These are phyloP conservation scores for Psittacula cyanocephala DNA, from an alignment of 2,113 vertebrate genomes.

Conservation along the genomic window DNA sequence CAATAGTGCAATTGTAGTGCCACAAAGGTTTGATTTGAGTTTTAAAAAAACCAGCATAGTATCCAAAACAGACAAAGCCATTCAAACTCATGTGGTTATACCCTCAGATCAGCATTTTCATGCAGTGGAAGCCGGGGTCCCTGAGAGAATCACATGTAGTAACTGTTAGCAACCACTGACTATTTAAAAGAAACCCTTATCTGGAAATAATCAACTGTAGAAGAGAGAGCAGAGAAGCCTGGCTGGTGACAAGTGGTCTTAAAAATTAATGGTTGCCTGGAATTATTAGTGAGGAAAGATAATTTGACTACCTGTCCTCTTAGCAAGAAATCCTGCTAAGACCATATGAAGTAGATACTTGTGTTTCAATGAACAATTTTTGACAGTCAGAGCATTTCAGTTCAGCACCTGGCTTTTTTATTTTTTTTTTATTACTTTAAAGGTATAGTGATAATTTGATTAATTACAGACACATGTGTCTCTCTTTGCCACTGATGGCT, in stretches of 20 bases:
- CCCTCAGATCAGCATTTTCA: neutral
- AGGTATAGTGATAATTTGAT: neutral
- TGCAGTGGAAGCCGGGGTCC: neutral
- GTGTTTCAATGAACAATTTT: neutral
- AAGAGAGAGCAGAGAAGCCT: neutral
- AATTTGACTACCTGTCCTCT: neutral
- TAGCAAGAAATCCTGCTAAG: neutral
- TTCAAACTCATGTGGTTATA: neutral
- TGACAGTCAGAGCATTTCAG: neutral
- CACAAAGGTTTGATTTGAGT: neutral
- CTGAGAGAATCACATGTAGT: neutral
- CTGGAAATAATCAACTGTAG: neutral
- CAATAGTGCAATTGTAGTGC: accelerated
- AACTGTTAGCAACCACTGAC: neutral
- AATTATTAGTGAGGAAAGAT: neutral
- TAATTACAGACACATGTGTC: neutral
- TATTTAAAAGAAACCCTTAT: neutral
- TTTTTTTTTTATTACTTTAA: neutral
- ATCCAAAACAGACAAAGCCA: neutral
- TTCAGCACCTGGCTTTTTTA: neutral
- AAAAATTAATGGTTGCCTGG: neutral
- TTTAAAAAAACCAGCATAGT: neutral
- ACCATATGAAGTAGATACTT: neutral
- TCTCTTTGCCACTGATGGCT: neutral
- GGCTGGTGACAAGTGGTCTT: neutral